Evolutionary conservation across 2,797 vertebrate species (phyloP).

Genomic region (Pseudochirops cupreus): DNA sequence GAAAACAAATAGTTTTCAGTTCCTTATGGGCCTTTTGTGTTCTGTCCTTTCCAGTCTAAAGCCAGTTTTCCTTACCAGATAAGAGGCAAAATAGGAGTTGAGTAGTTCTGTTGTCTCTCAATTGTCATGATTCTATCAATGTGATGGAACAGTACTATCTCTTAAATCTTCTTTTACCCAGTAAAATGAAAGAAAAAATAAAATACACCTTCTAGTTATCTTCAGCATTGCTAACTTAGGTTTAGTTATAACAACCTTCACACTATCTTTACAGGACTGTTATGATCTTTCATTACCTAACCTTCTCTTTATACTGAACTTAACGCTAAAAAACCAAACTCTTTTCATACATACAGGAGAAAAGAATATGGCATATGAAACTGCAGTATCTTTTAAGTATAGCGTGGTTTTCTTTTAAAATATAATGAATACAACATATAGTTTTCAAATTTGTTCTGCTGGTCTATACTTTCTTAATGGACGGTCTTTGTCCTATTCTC

Average conservation of each 20-base stretch:
- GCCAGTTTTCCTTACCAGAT: not conserved
- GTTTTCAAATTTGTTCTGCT: not conserved
- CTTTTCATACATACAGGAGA: not conserved
- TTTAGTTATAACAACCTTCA: not conserved
- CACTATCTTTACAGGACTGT: not conserved
- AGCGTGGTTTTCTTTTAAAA: not conserved
- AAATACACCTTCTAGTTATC: not conserved
- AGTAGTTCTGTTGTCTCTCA: not conserved
- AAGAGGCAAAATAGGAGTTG: not conserved
- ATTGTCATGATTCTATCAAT: not conserved
- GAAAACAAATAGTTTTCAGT: too few species aligned
- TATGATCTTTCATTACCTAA: not conserved
- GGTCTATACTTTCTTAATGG: not conserved
- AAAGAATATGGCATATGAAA: not conserved
- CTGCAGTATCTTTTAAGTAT: not conserved
- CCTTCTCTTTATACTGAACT: not conserved
- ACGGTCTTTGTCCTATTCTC: not conserved
- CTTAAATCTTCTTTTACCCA: not conserved
- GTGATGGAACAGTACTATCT: not conserved
- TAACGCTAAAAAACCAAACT: not conserved
- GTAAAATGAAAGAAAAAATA: not conserved
- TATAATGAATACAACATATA: not conserved
- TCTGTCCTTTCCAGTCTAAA: not conserved
- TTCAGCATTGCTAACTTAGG: not conserved
- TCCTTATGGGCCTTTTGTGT: not conserved